Base-by-base conservation (phyloP, 2,888 invertebrate species). In the Eudasyphora cyanicolor region DNA sequence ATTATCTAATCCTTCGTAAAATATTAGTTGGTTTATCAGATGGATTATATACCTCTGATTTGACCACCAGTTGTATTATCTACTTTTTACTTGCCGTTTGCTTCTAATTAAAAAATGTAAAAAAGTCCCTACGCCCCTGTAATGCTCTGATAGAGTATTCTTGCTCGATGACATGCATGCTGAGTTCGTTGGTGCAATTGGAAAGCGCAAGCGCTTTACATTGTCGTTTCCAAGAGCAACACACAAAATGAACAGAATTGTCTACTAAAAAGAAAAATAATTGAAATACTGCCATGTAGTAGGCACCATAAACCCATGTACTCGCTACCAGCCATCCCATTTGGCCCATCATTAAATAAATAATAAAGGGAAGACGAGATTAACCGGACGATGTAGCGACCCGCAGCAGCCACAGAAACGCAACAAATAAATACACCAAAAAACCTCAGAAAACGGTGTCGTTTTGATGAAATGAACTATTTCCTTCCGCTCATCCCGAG, bases 201-300 rank as follows among this genome's bases (percentile, higher is more conserved):
- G 83, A 83, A 79, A 69, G 49, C 83, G 79, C 83, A 83, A 14
- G 83, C 77, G 76, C 74, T 77, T 42, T 80, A 27, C 45, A 45
- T 5, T 14, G 12, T 38, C 12, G n/a, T 38, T 12, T 12, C 14
- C 2, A 45, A 45, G n/a, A 45, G n/a, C 7, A n/a, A 14, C 45
- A 45, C 45, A 21, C 21, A 17, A 74, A 54, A 70, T 51, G 64
- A 51, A 64, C 19, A 19, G 5, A 42, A 42, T 10, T n/a, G 24
- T 38, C 24, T 7, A 70, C 2, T 27, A 45, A 70, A 29, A 70
- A 19, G n/a, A n/a, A n/a, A n/a, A n/a, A n/a, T n/a, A n/a, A n/a
- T n/a, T n/a, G n/a, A n/a, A n/a, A n/a, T n/a, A n/a, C n/a, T n/a
- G n/a, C n/a, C n/a, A n/a, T n/a, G n/a, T n/a, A n/a, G n/a, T n/a